Percentiles rank a stretch among this genome's conserved stretches.
Conservation (phyloP, 2,888 invertebrate species). For the Athalia cordata region DNA sequence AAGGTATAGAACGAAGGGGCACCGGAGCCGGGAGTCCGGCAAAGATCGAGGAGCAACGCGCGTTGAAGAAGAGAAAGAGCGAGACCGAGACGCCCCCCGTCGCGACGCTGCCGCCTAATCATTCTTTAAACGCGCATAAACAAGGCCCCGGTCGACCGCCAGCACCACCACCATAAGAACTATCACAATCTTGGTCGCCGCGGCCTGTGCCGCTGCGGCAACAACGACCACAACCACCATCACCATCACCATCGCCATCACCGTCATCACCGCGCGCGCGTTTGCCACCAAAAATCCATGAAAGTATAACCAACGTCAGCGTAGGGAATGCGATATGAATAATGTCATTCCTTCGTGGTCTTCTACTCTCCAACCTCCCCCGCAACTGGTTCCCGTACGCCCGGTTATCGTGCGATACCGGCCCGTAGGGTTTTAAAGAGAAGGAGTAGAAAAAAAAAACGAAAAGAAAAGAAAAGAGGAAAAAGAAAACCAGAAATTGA, state of each 20-base stretch:
- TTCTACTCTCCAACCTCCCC: slow-evolving; percentile 48
- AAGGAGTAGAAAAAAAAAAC: neutral
- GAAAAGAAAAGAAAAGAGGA: slow-evolving; percentile 47
- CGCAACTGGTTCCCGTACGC: slow-evolving; percentile 43
- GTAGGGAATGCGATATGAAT: slow-evolving; percentile 62
- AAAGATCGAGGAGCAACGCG: slow-evolving; percentile 30
- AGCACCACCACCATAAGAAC: slow-evolving; percentile 6
- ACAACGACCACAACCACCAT: neutral
- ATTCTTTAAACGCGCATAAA: slow-evolving; percentile 73
- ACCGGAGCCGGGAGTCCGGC: slow-evolving; percentile 30
- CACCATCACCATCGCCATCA: slow-evolving; percentile 32
- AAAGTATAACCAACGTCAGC: slow-evolving; percentile 30
- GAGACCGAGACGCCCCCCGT: slow-evolving; percentile 63
- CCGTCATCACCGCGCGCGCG: slow-evolving; percentile 45
- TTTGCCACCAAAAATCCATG: no score
- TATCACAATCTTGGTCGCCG: neutral
- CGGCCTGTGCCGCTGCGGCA: no score
- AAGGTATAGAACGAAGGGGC: neutral
- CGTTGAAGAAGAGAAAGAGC: slow-evolving; percentile 45
- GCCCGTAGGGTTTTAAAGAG: slow-evolving; percentile 1
- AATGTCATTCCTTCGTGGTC: slow-evolving; percentile 66
- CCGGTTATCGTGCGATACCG: slow-evolving; percentile 16
- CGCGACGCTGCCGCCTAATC: slow-evolving; percentile 71
- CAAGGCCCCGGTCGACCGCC: slow-evolving; percentile 63
- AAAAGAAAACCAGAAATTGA: slow-evolving; percentile 57